phyloP scores from a whole-genome alignment of 2,888 invertebrate genomes.

The Seira musarum region DNA sequence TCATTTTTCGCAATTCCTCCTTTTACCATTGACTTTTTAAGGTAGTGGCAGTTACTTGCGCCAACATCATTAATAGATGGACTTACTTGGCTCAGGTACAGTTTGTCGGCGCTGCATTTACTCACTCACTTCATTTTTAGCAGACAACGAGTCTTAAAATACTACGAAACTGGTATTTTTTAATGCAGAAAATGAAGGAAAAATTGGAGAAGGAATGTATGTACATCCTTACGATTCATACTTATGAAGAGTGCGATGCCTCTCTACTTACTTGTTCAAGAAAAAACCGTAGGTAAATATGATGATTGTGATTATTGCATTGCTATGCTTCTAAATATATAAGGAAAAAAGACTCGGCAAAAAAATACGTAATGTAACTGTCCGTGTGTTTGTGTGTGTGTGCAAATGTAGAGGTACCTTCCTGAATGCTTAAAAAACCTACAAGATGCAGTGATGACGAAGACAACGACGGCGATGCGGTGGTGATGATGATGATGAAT shows the following conservation, averaged over 20 bases:
- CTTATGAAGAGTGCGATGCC: background rate
- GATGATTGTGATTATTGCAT: background rate
- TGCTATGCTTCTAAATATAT: background rate
- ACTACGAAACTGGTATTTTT: background rate
- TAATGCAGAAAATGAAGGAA: background rate
- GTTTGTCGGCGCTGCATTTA: background rate
- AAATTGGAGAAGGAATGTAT: background rate
- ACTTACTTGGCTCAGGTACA: background rate
- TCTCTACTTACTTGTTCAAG: background rate
- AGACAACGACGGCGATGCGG: background rate
- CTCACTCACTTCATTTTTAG: too few relatives aligned
- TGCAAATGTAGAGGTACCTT: background rate
- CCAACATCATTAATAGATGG: background rate
- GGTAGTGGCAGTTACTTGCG: background rate
- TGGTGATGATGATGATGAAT: slow-evolving; percentile 45
- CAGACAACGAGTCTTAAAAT: background rate
- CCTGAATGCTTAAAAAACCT: background rate
- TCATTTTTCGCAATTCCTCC: background rate
- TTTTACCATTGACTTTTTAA: background rate
- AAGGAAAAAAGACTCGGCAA: background rate
- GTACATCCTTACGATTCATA: too few relatives aligned
- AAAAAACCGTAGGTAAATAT: background rate
- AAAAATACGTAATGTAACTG: background rate
- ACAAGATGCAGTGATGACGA: background rate
- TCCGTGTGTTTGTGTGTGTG: too few relatives aligned